Evolutionary conservation across 2,113 vertebrate species (phyloP), one percentile per base, ranked within the genome.

Genomic region (Henicopernis longicauda): DNA sequence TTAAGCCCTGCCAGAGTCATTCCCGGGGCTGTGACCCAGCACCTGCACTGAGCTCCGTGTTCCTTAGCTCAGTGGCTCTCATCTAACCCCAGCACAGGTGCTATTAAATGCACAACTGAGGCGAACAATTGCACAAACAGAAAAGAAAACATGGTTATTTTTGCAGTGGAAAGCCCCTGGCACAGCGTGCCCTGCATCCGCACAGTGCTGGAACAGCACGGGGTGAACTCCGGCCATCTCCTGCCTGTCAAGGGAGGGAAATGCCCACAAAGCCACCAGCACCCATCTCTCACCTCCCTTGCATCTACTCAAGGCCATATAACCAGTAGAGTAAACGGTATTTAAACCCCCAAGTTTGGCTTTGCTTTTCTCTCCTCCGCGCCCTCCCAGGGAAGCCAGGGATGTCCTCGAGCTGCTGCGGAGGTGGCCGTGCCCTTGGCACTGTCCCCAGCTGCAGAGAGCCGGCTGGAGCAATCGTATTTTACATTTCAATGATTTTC

Each of bases 121-220:
- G 62, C 4, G 13, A 91, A 86, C 76, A 85, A 52, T 1, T 36
- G 34, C n/a, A 70, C 10, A 19, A 88, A 70, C 27, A 49, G 55
- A 52, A 70, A 47, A 19, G 38, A 54, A 80, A 87, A 31, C 2
- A 10, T 7, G 3, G 55, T 36, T 50, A 27, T 11, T 76, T 67
- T 16, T 49, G 50, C 79, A 82, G 74, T 78, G 47, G 17, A 49
- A 49, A 88, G 79, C 5, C 54, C 34, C 26, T 1, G 8, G 50
- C 45, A 14, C 36, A 12, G 42, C 3, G 0, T 25, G 26, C 34
- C 71, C 82, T 15, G 21, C 40, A 29, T 23, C 71, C 9, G 1
- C 40, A 4, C 8, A 0, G 12, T 1, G 4, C 69, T 34, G 3
- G 36, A 13, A 21, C 23, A 50, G 21, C 40, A 11, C 0, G 0